Percentiles rank a stretch among this genome's conserved stretches.
These are phyloP conservation scores for Cossypha dichroa DNA, from an alignment of 2,797 vertebrate species.

Conservation along the genomic window DNA sequence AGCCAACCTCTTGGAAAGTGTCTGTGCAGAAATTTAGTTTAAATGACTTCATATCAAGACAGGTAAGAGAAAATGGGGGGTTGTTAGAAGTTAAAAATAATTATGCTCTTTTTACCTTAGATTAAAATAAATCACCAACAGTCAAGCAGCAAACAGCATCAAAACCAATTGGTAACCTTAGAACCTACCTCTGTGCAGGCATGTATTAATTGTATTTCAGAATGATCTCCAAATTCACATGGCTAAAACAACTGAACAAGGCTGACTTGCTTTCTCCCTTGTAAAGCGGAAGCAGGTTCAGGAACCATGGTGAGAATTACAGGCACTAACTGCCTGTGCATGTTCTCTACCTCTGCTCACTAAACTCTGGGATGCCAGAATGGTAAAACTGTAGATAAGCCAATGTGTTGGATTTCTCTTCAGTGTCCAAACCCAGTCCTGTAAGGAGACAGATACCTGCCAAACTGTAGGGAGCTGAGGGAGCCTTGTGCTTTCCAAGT, in stretches of 20 bases:
- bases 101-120: conserved; percentile 51
- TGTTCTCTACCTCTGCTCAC: background rate
- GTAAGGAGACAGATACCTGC: background rate
- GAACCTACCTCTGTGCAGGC: background rate
- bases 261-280: background rate
- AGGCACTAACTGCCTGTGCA: background rate
- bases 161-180: conserved; percentile 68
- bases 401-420: background rate
- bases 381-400: background rate
- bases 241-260: background rate
- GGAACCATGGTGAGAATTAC: accelerated
- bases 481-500: background rate
- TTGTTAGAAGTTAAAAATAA: conserved; percentile 66
- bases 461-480: background rate
- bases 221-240: accelerated
- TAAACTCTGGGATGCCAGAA: background rate
- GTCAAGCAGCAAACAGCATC: conserved; percentile 22
- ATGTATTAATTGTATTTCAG: background rate
- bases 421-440: background rate
- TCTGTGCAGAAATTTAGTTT: conserved; percentile 72
- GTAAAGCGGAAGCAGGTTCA: background rate
- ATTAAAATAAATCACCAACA: background rate
- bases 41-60: conserved; percentile 71
- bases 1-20: conserved; percentile 71
- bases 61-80: conserved; percentile 62